Evolutionary conservation across 2,113 vertebrate species (phyloP).

Genomic region (Columba livia): DNA sequence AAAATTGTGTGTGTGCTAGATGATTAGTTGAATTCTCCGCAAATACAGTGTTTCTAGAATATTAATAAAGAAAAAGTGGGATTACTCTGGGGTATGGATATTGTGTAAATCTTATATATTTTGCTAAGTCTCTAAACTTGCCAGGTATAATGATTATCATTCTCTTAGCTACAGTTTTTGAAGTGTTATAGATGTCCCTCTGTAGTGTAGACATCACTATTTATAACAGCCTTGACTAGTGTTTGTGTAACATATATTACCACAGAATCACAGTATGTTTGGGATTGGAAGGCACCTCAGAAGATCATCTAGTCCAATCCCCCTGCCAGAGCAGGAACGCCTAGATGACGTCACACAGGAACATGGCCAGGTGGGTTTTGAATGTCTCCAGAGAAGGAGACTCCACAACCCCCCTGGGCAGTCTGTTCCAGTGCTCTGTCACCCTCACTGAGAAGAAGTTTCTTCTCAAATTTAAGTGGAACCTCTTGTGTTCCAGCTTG

Average conservation of each 20-base stretch:
- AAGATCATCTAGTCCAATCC: too few species aligned
- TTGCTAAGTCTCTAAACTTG: not conserved
- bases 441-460: too few species aligned
- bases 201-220: not conserved
- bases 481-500: too few species aligned
- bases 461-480: too few species aligned
- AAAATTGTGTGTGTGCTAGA: not conserved
- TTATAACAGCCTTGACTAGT: slow-evolving; percentile 49
- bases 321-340: too few species aligned
- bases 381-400: too few species aligned
- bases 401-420: too few species aligned
- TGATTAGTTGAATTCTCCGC: not conserved
- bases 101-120: not conserved
- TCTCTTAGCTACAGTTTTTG: not conserved
- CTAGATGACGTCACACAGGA: too few species aligned
- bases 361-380: too few species aligned
- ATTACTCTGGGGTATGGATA: not conserved
- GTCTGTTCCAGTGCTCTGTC: too few species aligned
- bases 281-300: too few species aligned
- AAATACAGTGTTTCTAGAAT: not conserved
- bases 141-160: not conserved
- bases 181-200: not conserved
- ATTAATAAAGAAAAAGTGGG: not conserved
- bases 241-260: not conserved
- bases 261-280: too few species aligned